These are phyloP conservation scores for Guaruba guarouba DNA, from an alignment of 2,113 vertebrate genomes.

Conservation along the genomic window DNA sequence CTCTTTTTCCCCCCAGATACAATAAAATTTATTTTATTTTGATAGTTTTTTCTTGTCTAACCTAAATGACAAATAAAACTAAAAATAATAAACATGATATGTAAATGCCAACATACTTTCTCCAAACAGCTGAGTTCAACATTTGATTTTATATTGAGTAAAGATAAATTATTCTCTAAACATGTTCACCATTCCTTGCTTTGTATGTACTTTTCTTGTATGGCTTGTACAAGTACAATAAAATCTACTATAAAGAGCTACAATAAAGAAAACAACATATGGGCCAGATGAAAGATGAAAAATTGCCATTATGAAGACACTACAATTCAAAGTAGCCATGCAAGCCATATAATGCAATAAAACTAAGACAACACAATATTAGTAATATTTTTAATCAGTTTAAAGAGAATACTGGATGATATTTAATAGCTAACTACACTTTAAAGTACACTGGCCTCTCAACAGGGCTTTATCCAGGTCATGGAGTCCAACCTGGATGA, in stretches of 20 bases:
- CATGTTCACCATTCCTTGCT: neutral
- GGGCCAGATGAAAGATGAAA: neutral
- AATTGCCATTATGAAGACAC: neutral
- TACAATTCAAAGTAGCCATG: neutral
- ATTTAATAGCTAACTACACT: neutral
- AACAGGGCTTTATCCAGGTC: neutral
- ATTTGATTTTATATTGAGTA: neutral
- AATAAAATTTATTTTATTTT: neutral
- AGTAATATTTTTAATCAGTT: neutral
- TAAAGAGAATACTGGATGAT: neutral
- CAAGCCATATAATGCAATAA: neutral
- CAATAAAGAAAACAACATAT: neutral
- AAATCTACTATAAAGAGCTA: neutral
- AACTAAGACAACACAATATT: neutral
- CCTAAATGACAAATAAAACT: neutral
- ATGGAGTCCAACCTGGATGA: neutral
- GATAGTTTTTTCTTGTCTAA: neutral
- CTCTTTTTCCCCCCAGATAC: neutral
- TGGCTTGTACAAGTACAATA: neutral
- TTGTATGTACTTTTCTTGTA: neutral
- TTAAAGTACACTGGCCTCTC: neutral
- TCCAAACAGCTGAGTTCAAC: neutral
- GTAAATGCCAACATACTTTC: neutral
- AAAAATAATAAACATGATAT: neutral
- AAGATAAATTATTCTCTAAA: conserved; percentile 3